A percentile compares a stretch with the other conserved stretches of the same genome.
Evolutionary conservation across 2,797 vertebrate species (phyloP).

Genomic region (Phataginus tetradactyla): DNA sequence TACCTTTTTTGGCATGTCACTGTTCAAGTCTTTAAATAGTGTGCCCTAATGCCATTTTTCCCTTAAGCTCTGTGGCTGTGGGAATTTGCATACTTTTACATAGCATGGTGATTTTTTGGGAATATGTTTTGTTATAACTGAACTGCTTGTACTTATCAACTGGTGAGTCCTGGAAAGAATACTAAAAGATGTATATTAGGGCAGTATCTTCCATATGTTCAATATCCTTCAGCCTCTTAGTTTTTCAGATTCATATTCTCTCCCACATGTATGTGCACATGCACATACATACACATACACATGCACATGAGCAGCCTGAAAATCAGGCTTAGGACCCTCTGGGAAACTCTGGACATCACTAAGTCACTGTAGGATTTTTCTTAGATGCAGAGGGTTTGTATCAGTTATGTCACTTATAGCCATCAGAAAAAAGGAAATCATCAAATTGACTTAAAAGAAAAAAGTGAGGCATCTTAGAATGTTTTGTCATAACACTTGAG

Average conservation of each 20-base stretch:
- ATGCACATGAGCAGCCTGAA: background rate
- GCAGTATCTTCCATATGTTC: background rate
- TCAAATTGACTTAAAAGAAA: background rate
- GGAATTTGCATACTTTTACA: background rate
- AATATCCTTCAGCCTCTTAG: background rate
- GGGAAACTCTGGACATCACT: background rate
- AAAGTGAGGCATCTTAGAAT: background rate
- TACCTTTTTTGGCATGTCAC: background rate
- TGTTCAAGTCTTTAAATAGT: background rate
- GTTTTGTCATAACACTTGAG: constrained; percentile 43
- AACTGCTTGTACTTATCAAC: background rate
- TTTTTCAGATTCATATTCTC: background rate
- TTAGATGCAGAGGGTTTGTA: background rate
- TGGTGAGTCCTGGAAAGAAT: background rate
- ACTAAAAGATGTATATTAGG: background rate
- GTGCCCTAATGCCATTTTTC: background rate
- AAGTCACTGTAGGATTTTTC: background rate
- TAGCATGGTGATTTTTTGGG: background rate
- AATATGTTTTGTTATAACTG: constrained; percentile 36
- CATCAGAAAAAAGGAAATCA: background rate
- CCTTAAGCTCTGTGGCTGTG: background rate
- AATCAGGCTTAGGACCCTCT: background rate
- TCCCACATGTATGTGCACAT: no score
- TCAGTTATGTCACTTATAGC: background rate
- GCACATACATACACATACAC: no score